Conservation (phyloP, 2,888 invertebrate species). For the Drosophila mimica region DNA sequence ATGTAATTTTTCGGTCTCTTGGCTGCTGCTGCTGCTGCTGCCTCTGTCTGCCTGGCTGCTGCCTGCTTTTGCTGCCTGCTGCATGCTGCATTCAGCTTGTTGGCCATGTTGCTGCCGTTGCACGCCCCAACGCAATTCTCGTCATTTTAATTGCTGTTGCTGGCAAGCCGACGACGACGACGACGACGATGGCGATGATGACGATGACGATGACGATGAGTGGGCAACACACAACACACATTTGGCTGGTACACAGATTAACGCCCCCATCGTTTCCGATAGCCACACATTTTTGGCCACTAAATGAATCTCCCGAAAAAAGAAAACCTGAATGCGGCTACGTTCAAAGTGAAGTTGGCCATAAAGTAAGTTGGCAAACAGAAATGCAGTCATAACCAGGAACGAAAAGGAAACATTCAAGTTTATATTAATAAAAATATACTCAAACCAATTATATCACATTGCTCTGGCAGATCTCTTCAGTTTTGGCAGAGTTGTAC, state of each 20-base stretch:
- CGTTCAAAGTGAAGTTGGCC: conserved; percentile 33
- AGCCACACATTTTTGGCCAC: conserved; percentile 22
- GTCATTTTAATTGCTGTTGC: conserved; percentile 74
- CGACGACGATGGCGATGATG: conserved; percentile 19
- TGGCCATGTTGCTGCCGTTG: conserved; percentile 40
- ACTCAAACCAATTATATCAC: neutral
- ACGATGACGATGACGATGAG: conserved; percentile 38
- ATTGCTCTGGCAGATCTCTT: neutral
- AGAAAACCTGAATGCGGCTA: conserved; percentile 31
- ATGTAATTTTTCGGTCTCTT: conserved; percentile 65
- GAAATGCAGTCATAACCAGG: conserved; percentile 20
- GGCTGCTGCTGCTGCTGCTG: conserved; percentile 27
- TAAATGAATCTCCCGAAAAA: conserved; percentile 28
- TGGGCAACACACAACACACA: conserved; percentile 55
- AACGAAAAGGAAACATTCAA: conserved; percentile 6
- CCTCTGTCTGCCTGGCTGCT: too few relatives aligned
- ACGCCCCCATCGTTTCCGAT: conserved; percentile 55
- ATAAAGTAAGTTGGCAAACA: conserved; percentile 15
- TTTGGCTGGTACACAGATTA: conserved; percentile 58
- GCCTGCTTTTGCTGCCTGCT: neutral
- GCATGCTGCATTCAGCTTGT: conserved; percentile 1
- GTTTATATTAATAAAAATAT: neutral
- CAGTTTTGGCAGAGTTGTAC: neutral
- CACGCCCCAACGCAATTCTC: conserved; percentile 75
- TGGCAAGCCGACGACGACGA: conserved; percentile 17